Base-by-base conservation (phyloP, 2,113 vertebrate species). In the Oreochromis niloticus region DNA sequence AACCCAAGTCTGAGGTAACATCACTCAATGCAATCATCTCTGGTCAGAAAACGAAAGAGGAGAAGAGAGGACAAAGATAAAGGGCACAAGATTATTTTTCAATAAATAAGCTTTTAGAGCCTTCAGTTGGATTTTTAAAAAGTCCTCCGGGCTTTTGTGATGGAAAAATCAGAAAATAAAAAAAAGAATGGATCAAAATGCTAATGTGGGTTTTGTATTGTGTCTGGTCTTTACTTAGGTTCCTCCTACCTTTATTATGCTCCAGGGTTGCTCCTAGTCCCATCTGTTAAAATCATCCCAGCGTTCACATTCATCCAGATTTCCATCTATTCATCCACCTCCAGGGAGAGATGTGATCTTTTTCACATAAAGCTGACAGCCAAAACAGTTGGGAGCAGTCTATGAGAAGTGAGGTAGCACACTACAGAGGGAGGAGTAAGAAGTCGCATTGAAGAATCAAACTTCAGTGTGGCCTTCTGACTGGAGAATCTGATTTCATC, bases 41-140 rank as follows among this genome's bases (percentile, higher is more conserved):
- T 82, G 84, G 80, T 91, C 83, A 22, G 78, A 71, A 86, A 68
- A 90, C 57, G 68, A 89, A 43, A 66, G 85, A 75, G 84, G 68
- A 81, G 87, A 82, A 81, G 56, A 89, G 85, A 91, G 81, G 85
- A 89, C 89, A 89, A 89, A 91, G 88, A 91, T 78, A 90, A 90
- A 91, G 85, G 86, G 80, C 87, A 88, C 84, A 82, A 85, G 92
- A 95, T 92, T 93, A 95, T 95, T 96, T 96, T 95, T 95, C 91
- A 94, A 90, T 93, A 92, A 94, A 90, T 85, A 85, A 84, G 88
- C 85, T 80, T 93, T 93, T 71, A 73, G 88, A 94, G 83, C 80
- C 87, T 80, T 89, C 59, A 9, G 32, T 22, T 88, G 86, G 88
- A 87, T 91, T 94, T 94, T 94, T 94, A 84, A 86, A 90, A 71